Base-by-base conservation (phyloP, 1,140 invertebrate genomes). In the Ganaspis sp. region DNA sequence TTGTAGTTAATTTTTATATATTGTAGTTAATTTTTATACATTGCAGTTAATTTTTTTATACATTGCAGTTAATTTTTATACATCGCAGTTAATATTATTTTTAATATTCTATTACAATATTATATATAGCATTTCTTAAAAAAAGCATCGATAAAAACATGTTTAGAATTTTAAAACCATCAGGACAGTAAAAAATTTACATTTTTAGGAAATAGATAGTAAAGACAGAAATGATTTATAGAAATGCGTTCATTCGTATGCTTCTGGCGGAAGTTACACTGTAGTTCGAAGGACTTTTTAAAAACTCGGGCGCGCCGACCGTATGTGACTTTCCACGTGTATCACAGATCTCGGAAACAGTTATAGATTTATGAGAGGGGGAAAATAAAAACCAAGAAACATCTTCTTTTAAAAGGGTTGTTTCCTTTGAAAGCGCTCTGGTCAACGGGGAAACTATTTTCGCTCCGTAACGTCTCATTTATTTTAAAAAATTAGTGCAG, bases 311-410 rank as follows among this genome's bases (percentile, higher is more conserved):
- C 54, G 54, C 54, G 54, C 54, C 54, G 23, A 64, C 54, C 54
- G 54, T 64, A 64, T 64, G 54, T 64, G 54, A 64, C 54, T 64
- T 64, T 64, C 54, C 54, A 64, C 54, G 26, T 64, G 54, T 23
- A 29, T 15, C 54, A 64, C 54, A 64, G 23, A 64, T 64, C 54
- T 64, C 15, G 54, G 54, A 64, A 64, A 29, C 54, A 26, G 54
- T 64, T 29, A 64, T 64, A 29, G 54, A 64, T 64, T 64, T 64
- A 64, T 64, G 54, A 64, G 54, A 15, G 54, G 9, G 12, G 15
- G 29, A 64, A 64, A 64, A 64, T 29, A 9, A 29, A 29, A 29
- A 26, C 29, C 54, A 23, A n/a, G 29, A 23, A 64, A 64, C 15
- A 12, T 15, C 15, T 64, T 64, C 54, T 15, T 64, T 49, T 49